phyloP scores from a whole-genome alignment of 2,797 vertebrate species.

The Dendrocincla tyrannina region DNA sequence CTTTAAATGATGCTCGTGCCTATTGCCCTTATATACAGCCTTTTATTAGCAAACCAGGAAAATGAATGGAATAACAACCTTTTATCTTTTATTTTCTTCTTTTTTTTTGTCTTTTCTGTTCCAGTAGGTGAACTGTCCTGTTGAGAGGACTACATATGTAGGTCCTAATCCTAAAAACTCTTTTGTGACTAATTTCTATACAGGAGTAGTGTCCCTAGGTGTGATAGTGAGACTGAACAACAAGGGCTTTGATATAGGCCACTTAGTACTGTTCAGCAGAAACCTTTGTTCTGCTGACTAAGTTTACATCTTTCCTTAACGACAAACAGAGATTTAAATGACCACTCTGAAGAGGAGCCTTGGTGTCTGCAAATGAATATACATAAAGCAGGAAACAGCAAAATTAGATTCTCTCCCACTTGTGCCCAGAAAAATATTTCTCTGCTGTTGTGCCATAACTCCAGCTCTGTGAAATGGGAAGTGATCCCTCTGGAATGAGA shows the following conservation, averaged over 20 bases:
- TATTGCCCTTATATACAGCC: neutral
- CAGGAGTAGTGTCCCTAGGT: neutral
- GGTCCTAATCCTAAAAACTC: neutral
- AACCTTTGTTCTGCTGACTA: neutral
- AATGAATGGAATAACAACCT: neutral
- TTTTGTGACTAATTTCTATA: neutral
- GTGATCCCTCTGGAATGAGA: conserved; percentile 9
- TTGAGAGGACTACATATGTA: neutral
- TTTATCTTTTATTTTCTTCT: neutral
- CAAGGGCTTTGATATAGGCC: neutral
- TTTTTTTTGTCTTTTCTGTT: neutral
- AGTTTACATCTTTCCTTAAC: neutral
- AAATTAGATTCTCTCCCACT: neutral
- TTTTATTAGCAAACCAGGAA: neutral
- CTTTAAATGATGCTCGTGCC: neutral
- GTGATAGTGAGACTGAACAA: neutral
- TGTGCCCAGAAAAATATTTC: conserved; percentile 23
- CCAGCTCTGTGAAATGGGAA: neutral
- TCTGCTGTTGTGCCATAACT: neutral
- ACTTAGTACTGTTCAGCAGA: neutral
- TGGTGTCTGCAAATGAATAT: conserved; percentile 6
- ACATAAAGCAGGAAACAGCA: neutral
- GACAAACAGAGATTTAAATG: neutral
- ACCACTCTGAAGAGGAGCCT: conserved; percentile 6
- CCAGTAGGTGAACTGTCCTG: neutral